These are phyloP conservation scores for Forbesichthys agassizii DNA, from an alignment of 2,113 vertebrate species.

Conservation along the genomic window DNA sequence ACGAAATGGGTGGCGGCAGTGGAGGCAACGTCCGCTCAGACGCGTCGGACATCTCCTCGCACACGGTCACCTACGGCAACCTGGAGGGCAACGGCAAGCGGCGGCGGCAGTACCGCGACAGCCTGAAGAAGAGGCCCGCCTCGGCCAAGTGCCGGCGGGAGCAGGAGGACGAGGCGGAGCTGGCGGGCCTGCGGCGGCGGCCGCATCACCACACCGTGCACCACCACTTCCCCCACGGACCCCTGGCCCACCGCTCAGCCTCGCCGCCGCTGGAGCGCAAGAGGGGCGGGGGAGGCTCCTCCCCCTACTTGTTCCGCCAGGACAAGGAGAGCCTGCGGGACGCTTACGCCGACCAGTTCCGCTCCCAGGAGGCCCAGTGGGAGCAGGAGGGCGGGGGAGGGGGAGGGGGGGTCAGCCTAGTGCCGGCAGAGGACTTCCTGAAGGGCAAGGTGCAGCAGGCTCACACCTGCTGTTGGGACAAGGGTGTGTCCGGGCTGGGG, in stretches of 20 bases:
- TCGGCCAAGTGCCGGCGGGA: slow-evolving; percentile 95
- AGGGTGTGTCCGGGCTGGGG: slow-evolving; percentile 74
- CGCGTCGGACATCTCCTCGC: slow-evolving; percentile 97
- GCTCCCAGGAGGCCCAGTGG: slow-evolving; percentile 92
- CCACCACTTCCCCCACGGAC: slow-evolving; percentile 86
- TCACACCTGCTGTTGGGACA: slow-evolving; percentile 82
- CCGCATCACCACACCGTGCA: slow-evolving; percentile 89
- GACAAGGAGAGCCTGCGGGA: slow-evolving; percentile 96
- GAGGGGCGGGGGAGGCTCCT: slow-evolving; percentile 74
- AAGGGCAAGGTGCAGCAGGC: slow-evolving; percentile 80
- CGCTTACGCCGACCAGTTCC: slow-evolving; percentile 96
- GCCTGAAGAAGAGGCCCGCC: slow-evolving; percentile 96
- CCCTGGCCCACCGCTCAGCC: slow-evolving; percentile 73
- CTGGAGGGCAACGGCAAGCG: slow-evolving; percentile 93
- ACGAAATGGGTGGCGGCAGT: slow-evolving; percentile 75
- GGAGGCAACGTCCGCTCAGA: slow-evolving; percentile 94
- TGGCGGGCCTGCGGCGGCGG: slow-evolving; percentile 87
- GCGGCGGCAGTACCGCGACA: slow-evolving; percentile 97
- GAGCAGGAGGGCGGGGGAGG: slow-evolving; percentile 84
- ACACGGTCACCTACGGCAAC: slow-evolving; percentile 98
- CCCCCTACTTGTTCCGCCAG: slow-evolving; percentile 82
- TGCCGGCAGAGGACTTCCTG: slow-evolving; percentile 82
- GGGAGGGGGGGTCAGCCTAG: slow-evolving; percentile 78
- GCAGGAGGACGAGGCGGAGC: slow-evolving; percentile 95
- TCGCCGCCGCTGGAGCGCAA: slow-evolving; percentile 80